Conservation (phyloP, 64 coral and sea anemone genomes). For the Porites australiensis region DNA sequence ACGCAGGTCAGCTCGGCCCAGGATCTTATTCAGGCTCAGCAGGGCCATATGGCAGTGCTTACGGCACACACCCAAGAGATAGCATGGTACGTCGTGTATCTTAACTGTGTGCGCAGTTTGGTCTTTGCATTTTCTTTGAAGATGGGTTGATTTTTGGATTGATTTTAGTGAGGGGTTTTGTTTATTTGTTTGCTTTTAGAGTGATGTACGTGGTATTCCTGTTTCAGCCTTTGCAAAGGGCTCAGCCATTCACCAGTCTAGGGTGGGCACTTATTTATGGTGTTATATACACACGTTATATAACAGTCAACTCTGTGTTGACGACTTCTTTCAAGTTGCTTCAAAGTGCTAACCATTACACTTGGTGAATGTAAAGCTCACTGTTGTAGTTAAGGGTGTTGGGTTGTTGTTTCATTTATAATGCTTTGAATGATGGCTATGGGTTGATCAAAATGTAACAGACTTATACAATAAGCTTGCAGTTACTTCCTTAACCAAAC, state of each 20-base stretch:
- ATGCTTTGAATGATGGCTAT: too few species aligned
- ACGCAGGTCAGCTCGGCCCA: constrained; percentile 73
- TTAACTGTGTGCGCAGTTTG: background rate
- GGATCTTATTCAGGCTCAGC: constrained; percentile 77
- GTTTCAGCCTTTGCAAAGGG: constrained; percentile 97
- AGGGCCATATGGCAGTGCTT: constrained; percentile 80
- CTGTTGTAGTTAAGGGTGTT: constrained; percentile 9
- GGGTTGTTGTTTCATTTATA: too few species aligned
- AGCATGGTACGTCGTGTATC: constrained; percentile 63
- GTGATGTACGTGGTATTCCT: constrained; percentile 86
- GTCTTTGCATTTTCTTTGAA: constrained; percentile 33
- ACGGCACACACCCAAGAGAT: constrained; percentile 81
- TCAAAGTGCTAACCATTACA: constrained; percentile 2
- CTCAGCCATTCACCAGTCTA: constrained; percentile 80
- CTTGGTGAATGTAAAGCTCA: background rate
- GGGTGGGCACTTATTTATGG: constrained; percentile 81
- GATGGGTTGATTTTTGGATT: constrained; percentile 41
- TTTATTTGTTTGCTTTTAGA: constrained; percentile 87
- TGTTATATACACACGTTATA: constrained; percentile 22
- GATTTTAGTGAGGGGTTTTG: constrained; percentile 74
- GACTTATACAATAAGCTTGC: background rate
- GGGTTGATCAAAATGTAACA: background rate
- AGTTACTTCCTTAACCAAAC: background rate
- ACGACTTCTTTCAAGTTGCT: background rate
- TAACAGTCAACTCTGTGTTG: constrained; percentile 10